Evolutionary conservation across 2,888 invertebrate genomes (phyloP), one percentile per base, ranked within the genome.

Genomic region (Agapetus fuscipes): DNA sequence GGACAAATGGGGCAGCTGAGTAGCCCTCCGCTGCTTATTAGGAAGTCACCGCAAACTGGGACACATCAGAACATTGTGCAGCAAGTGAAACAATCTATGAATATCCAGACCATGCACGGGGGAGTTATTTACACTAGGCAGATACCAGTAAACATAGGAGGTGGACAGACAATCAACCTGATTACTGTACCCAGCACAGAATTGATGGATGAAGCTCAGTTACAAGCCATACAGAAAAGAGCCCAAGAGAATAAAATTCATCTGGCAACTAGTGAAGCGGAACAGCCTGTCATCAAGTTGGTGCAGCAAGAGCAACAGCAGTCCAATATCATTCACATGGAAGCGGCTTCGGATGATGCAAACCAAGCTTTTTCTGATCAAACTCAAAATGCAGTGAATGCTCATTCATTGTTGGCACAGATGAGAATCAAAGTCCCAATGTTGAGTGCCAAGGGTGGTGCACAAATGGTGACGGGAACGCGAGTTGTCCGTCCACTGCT

Each of bases 71-170:
- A 58, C 50, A 51, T 68, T 40, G 62, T 66, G 2, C 66, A 66
- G 47, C 64, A 69, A 51, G 54, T 71, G 25, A 74, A 74, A 53
- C 71, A 70, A 50, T 62, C 68, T 1, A 64, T 71, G 63, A 76
- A 72, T 49, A 67, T 75, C 37, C 74, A 75, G 55, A 73, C 75
- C 6, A 72, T 77, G 59, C 76, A 78, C 33, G 77, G 79, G 12
- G 76, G 78, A 34, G 81, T 82, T 1, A 82, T 82, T 50, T 82
- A 81, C 54, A 78, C 81, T 35, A 71, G 81, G 48, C 82, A 82
- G 61, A 76, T 80, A 51, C 80, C 80, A 2, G 78, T 79, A 0
- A 75, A 76, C 52, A 58, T 71, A 29, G 64, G 66, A 12, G 61
- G 69, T 29, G 62, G 71, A 27, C 74, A 77, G 58, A 72, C 75